Base-by-base conservation (phyloP, 2,888 invertebrate genomes). In the Amphipoea lucens region DNA sequence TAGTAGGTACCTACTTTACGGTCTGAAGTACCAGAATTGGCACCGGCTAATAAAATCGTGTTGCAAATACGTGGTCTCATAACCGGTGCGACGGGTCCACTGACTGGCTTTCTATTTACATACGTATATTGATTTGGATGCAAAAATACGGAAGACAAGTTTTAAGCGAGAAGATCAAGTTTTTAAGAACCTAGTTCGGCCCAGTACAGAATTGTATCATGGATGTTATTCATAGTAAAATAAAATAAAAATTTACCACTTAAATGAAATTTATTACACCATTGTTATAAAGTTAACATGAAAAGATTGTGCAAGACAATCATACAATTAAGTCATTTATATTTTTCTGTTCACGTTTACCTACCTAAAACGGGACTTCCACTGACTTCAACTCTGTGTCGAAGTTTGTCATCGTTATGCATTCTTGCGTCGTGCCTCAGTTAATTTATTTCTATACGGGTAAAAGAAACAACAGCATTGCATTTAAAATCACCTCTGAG, bases 91-190 rank as follows among this genome's bases (percentile, higher is more conserved):
- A 90, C 91, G 71, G 87, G 91, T 90, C 81, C 85, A 81, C 80
- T 74, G 78, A 75, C 73, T 87, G 86, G 89, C 90, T 92, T 91
- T 92, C 92, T 91, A 92, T 91, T 90, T 91, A 87, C 87, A 87
- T 88, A 85, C 74, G 74, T 87, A 84, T 83, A 88, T 87, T 89
- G 84, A 87, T 87, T 88, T 88, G 87, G 84, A 88, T 87, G 82
- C 86, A 88, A 86, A 90, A 91, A 84, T 81, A 78, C 68, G 76
- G 69, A 76, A 80, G 67, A 81, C 67, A 54, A 51, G 73, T 65
- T 85, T 79, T 54, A n/a, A 74, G 42, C 6, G 57, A 69, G 63
- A 63, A 45, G 45, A 78, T 70, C 54, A 65, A 40, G 54, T 70
- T 73, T 42, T 54, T 45, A 66, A 65, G 20, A 40, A 51, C 20